phyloP scores from a whole-genome alignment of 2,113 vertebrate genomes.

The Phaethon lepturus region DNA sequence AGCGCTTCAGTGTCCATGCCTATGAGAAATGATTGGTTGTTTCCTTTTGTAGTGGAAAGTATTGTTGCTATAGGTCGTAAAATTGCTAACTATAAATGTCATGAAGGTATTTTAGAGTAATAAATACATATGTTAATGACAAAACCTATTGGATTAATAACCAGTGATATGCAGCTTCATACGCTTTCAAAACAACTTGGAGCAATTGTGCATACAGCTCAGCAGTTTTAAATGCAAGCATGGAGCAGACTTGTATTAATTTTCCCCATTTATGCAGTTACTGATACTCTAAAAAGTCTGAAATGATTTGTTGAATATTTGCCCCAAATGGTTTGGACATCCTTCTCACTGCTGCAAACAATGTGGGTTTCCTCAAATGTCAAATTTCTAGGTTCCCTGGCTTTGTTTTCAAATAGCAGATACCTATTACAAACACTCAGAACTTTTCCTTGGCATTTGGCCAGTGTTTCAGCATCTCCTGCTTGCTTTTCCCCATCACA shows the following conservation, averaged over 20 bases:
- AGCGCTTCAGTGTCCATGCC: background rate
- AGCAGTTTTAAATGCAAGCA: background rate
- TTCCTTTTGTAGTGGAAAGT: background rate
- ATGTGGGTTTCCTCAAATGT: background rate
- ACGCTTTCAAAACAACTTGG: background rate
- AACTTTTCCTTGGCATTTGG: background rate
- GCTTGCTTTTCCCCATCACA: background rate
- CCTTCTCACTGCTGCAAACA: background rate
- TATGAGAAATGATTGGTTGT: background rate
- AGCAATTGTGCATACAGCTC: background rate
- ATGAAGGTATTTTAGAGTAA: background rate
- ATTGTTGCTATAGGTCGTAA: background rate
- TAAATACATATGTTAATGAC: background rate
- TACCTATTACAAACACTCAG: background rate
- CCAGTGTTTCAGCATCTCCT: background rate
- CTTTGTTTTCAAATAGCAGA: background rate
- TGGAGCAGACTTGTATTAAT: background rate
- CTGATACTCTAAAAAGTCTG: background rate
- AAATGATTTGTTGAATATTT: background rate
- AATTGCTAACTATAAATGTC: background rate
- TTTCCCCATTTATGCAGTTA: background rate
- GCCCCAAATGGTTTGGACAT: background rate
- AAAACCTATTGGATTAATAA: background rate
- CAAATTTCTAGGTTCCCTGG: background rate
- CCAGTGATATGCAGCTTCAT: background rate